A percentile compares a stretch with the other conserved stretches of the same genome.
Conservation (phyloP, 1,140 invertebrate species). For the Lysiphlebus fabarum region DNA sequence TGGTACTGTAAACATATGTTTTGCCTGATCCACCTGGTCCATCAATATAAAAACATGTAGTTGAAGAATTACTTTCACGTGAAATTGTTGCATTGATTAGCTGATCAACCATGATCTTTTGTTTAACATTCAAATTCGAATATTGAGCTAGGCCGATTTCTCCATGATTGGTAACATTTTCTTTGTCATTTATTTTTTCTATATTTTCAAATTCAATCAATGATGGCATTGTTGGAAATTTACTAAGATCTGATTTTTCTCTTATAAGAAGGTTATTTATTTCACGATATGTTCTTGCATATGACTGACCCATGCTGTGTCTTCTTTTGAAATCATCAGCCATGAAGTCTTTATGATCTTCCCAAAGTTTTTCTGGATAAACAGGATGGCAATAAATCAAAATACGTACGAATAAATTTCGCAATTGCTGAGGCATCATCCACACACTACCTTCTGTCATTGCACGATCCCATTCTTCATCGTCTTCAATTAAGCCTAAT, state of each 20-base stretch:
- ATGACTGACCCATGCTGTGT: background rate
- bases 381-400: constrained; percentile 18
- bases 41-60: constrained; percentile 25
- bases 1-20: constrained; percentile 23
- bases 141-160: constrained; percentile 14
- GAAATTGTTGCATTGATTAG: background rate
- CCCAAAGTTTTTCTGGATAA: constrained; percentile 19
- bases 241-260: constrained; percentile 12
- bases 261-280: constrained; percentile 13
- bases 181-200: background rate
- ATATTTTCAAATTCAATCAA: constrained; percentile 2
- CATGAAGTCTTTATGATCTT: constrained; percentile 17
- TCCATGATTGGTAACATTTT: background rate
- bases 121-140: constrained; percentile 14
- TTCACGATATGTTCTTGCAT: constrained; percentile 12
- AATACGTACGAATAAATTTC: constrained; percentile 19
- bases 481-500: no score
- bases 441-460: constrained; percentile 16
- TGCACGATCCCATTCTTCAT: no score
- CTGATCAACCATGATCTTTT: constrained; percentile 14
- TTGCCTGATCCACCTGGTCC: constrained; percentile 30
- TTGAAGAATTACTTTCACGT: background rate
- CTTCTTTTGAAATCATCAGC: constrained; percentile 15
- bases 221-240: constrained; percentile 4
- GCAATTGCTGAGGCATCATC: constrained; percentile 22